These are phyloP conservation scores for Clavelina lepadiformis DNA, from an alignment of 23 tunicate species.

Conservation along the genomic window DNA sequence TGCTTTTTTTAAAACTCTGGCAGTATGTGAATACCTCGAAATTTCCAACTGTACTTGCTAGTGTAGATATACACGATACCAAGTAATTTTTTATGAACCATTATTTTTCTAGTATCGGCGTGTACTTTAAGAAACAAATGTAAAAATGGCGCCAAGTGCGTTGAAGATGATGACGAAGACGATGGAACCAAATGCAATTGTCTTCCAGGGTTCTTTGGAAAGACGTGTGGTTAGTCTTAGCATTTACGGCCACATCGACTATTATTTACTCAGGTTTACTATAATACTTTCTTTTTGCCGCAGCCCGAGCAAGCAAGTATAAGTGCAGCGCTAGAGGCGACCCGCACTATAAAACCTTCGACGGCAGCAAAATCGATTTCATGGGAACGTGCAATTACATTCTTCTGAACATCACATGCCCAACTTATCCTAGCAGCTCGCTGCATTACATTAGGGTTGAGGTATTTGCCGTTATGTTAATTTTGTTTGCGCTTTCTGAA, in stretches of 20 bases:
- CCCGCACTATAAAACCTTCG: constrained; percentile 54
- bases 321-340: constrained; percentile 51
- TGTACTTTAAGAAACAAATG: constrained; percentile 20
- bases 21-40: too few relatives aligned
- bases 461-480: too few relatives aligned
- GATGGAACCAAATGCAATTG: constrained; percentile 20
- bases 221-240: constrained; percentile 20
- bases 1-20: too few relatives aligned
- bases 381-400: constrained; percentile 59
- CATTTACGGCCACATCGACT: not conserved
- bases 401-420: constrained; percentile 37
- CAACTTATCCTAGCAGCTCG: too few relatives aligned
- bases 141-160: constrained; percentile 27
- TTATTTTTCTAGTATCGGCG: constrained; percentile 19
- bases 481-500: not conserved
- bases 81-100: not conserved
- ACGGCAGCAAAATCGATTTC: constrained; percentile 34
- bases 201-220: constrained; percentile 31
- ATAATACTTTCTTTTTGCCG: not conserved
- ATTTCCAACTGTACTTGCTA: too few relatives aligned
- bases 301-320: constrained; percentile 11
- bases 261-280: too few relatives aligned
- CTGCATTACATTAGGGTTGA: constrained; percentile 11
- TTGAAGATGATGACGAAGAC: constrained; percentile 2
- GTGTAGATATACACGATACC: not conserved